Conservation (phyloP, 2,888 invertebrate genomes). For the Ariolimax columbianus region DNA sequence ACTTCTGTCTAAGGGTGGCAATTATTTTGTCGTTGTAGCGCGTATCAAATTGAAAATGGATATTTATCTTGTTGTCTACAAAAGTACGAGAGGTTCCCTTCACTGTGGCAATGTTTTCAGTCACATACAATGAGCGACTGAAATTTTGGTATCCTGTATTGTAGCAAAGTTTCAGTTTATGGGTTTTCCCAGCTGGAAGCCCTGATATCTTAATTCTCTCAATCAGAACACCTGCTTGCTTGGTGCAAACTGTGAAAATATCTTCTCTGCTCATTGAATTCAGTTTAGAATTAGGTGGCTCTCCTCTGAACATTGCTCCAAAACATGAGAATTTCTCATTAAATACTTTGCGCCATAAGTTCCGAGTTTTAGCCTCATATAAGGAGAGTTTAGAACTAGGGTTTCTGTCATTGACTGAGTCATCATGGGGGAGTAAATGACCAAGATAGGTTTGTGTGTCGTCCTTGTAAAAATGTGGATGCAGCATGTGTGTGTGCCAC, state of each 20-base stretch:
- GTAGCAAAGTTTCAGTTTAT: conserved; percentile 66
- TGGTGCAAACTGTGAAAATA: conserved; percentile 67
- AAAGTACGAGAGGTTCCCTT: conserved; percentile 55
- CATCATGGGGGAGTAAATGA: conserved; percentile 80
- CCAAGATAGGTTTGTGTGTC: conserved; percentile 74
- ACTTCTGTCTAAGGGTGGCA: conserved; percentile 53
- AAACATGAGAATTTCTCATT: conserved; percentile 78
- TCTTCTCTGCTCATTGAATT: conserved; percentile 64
- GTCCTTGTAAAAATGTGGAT: conserved; percentile 73
- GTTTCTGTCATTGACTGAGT: conserved; percentile 79
- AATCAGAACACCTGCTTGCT: conserved; percentile 56
- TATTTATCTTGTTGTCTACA: conserved; percentile 54
- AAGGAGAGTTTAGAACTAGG: conserved; percentile 78
- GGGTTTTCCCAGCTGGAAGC: conserved; percentile 48
- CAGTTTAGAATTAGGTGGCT: conserved; percentile 78
- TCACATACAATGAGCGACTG: conserved; percentile 55
- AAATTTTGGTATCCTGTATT: conserved; percentile 61
- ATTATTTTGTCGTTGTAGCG: conserved; percentile 58
- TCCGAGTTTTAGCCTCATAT: conserved; percentile 78
- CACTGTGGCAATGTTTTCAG: conserved; percentile 56
- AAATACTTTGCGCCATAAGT: conserved; percentile 79
- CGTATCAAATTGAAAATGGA: conserved; percentile 58
- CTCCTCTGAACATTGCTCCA: conserved; percentile 79
- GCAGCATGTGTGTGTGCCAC: conserved; percentile 81
- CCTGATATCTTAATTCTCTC: conserved; percentile 45